Base-by-base conservation (phyloP, 1,140 invertebrate genomes). In the Meteorus sp. region DNA sequence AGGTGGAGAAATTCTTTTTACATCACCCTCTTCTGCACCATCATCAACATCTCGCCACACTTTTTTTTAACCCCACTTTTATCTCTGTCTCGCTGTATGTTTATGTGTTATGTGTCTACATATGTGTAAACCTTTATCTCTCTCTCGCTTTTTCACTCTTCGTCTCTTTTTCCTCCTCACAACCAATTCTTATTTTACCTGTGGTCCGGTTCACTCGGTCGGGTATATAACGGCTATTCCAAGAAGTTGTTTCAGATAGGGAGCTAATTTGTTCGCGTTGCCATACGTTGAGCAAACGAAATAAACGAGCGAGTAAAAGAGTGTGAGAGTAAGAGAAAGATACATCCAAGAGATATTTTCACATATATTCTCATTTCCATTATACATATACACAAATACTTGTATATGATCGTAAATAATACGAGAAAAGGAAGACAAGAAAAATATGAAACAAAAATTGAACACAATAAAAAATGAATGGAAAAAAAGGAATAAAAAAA, bases 181-280 rank as follows among this genome's bases (percentile, higher is more conserved):
- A 45, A 58, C 56, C 58, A 62, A 63, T 64, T 53, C 5, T 41
- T 41, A 62, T 61, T 67, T 62, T 59, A 61, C 47, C 65, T 62
- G 54, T 59, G 54, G 60, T 60, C 61, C 60, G 59, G 61, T 57
- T 29, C 29, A 52, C 68, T 66, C 63, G 63, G 63, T 66, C 71
- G n/a, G 11, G 72, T 77, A 73, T 75, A 74, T 77, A 76, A 78
- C 76, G 76, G 70, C 76, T 77, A 76, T 78, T 78, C 76, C 72
- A 66, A 77, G 74, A 76, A 78, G 74, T 78, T 76, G 75, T 78
- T 78, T 78, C 74, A 77, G 74, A 77, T 77, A 76, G 74, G 70
- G 68, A 73, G 74, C 76, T 77, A 76, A 78, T 78, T 78, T 70
- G 68, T 73, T 73, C 61, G 55, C 60, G 56, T 31, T 51, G 22